Conservation (phyloP, 2,113 vertebrate genomes). For the Genyomyrus donnyi region DNA sequence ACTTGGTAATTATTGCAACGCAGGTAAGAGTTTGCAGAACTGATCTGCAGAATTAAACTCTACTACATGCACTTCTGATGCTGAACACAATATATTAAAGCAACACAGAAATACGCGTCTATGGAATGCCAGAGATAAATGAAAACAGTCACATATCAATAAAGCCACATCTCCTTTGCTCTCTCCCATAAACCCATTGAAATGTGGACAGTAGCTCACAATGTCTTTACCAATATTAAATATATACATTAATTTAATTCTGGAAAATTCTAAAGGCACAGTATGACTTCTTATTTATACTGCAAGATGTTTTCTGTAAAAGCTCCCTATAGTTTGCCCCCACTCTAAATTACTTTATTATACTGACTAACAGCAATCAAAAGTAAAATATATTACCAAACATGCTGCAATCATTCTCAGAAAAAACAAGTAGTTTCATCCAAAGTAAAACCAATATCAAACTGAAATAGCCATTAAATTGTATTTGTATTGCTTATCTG, state of each 20-base stretch:
- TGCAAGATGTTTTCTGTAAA: background rate
- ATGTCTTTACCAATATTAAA: slow-evolving; percentile 43
- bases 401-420: background rate
- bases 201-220: slow-evolving; percentile 43
- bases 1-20: background rate
- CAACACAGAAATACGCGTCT: background rate
- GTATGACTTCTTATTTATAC: background rate
- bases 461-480: background rate
- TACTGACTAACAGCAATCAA: background rate
- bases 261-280: background rate
- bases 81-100: background rate
- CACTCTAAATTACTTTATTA: background rate
- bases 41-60: background rate
- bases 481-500: background rate
- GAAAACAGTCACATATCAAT: slow-evolving; percentile 30
- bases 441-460: background rate
- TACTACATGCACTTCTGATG: background rate
- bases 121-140: slow-evolving; percentile 32
- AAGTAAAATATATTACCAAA: background rate
- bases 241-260: slow-evolving; percentile 18
- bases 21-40: background rate
- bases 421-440: background rate
- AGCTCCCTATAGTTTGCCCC: background rate
- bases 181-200: slow-evolving; percentile 50
- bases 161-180: slow-evolving; percentile 32